phyloP scores from a whole-genome alignment of 2,797 vertebrate genomes.

The Sebastes nivosus region DNA sequence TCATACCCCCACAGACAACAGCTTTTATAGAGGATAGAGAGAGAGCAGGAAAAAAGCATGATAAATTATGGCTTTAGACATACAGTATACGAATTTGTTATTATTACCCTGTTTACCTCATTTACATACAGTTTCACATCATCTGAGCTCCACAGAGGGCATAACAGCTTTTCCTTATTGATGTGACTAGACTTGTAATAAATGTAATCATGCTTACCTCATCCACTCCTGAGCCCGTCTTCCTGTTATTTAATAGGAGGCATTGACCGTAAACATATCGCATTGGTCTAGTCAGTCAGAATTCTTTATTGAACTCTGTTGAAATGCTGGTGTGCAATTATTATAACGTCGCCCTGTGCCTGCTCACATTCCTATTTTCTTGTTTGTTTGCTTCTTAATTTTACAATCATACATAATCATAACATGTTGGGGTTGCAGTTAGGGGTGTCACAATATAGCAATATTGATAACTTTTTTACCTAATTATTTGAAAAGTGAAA shows the following conservation, averaged over 20 bases:
- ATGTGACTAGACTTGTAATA: slow-evolving; percentile 35
- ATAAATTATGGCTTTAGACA: not conserved
- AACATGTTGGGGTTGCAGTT: not conserved
- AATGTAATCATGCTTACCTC: slow-evolving; percentile 15
- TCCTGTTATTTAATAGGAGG: not conserved
- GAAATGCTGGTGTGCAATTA: not conserved
- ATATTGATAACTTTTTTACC: too few species aligned
- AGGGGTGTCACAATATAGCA: too few species aligned
- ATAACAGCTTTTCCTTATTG: not conserved
- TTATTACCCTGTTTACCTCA: not conserved
- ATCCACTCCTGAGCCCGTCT: not conserved
- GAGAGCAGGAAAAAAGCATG: not conserved
- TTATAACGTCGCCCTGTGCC: fast-evolving
- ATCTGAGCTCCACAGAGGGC: not conserved
- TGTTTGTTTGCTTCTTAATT: not conserved
- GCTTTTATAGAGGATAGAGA: slow-evolving; percentile 10
- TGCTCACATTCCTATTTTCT: not conserved
- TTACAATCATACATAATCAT: not conserved
- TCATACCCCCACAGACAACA: not conserved
- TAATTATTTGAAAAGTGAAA: too few species aligned
- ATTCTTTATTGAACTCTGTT: too few species aligned
- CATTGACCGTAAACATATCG: not conserved
- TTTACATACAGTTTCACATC: not conserved
- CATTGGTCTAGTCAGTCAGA: not conserved
- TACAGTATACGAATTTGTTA: not conserved